These are phyloP conservation scores for Lepus europaeus DNA, from an alignment of 2,113 vertebrate genomes.

Conservation along the genomic window DNA sequence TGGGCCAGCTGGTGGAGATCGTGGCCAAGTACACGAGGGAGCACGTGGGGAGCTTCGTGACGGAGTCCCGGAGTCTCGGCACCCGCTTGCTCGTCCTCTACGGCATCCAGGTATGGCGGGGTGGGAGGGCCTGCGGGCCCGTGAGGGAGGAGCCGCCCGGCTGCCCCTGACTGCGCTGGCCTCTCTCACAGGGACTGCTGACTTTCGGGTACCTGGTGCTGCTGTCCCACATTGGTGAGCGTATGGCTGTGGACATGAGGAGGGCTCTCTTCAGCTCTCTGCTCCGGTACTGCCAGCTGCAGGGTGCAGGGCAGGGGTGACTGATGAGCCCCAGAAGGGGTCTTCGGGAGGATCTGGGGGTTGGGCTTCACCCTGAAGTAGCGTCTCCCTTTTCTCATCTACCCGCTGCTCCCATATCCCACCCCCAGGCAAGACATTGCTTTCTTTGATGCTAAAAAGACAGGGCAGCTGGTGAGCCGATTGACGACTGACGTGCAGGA, in stretches of 20 bases:
- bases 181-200: slow-evolving; percentile 90
- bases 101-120: slow-evolving; percentile 90
- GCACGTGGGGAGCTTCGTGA: slow-evolving; percentile 87
- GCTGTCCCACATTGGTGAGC: slow-evolving; percentile 93
- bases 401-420: too few relatives aligned
- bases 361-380: not conserved
- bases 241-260: slow-evolving; percentile 93
- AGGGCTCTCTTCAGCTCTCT: slow-evolving; percentile 93
- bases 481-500: slow-evolving; percentile 96
- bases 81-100: slow-evolving; percentile 92
- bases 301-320: not conserved
- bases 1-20: slow-evolving; percentile 95
- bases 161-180: not conserved
- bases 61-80: slow-evolving; percentile 88
- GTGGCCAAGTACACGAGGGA: slow-evolving; percentile 91
- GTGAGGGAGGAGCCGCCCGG: not conserved
- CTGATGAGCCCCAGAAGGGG: accelerated
- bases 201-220: slow-evolving; percentile 95
- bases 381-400: not conserved
- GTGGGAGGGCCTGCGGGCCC: not conserved
- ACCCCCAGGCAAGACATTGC: slow-evolving; percentile 93
- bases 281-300: slow-evolving; percentile 88
- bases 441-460: slow-evolving; percentile 95
- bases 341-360: accelerated
- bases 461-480: slow-evolving; percentile 94